Percentiles rank a stretch among this genome's conserved stretches.
Conservation (phyloP, 2,888 invertebrate genomes). For the Eristalinus aeneus region DNA sequence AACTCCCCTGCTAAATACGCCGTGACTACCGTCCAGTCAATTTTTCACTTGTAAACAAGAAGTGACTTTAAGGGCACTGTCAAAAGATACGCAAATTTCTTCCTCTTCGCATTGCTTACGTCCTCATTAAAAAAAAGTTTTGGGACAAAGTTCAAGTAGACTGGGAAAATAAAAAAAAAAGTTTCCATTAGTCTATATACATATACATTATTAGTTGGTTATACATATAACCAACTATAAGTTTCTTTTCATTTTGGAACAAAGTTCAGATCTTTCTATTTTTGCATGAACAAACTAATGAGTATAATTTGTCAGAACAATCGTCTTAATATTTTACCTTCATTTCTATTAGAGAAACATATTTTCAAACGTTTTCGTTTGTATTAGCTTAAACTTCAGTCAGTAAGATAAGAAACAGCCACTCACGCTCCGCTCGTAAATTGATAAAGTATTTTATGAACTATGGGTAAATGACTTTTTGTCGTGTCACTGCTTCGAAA, state of each 20-base stretch:
- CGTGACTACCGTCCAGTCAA: too few species aligned
- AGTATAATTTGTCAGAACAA: not conserved
- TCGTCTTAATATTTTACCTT: not conserved
- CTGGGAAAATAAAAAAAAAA: too few species aligned
- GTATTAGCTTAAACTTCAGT: not conserved
- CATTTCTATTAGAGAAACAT: not conserved
- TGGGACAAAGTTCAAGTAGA: too few species aligned
- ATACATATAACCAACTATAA: too few species aligned
- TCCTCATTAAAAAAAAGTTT: too few species aligned
- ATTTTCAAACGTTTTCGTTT: not conserved
- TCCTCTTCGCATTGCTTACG: too few species aligned
- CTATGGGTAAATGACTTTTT: not conserved
- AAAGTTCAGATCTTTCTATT: not conserved
- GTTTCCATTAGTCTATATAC: too few species aligned
- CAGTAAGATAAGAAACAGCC: not conserved
- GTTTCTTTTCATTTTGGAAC: not conserved
- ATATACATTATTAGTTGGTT: too few species aligned
- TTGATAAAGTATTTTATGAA: not conserved
- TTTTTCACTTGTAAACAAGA: too few species aligned
- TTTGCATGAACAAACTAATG: not conserved
- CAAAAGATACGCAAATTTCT: too few species aligned
- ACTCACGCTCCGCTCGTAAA: not conserved
- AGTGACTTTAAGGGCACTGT: too few species aligned
- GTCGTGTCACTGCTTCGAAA: not conserved
- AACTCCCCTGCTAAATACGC: too few species aligned